Conservation (phyloP, 2,888 invertebrate species). For the Tetragonula carbonaria region DNA sequence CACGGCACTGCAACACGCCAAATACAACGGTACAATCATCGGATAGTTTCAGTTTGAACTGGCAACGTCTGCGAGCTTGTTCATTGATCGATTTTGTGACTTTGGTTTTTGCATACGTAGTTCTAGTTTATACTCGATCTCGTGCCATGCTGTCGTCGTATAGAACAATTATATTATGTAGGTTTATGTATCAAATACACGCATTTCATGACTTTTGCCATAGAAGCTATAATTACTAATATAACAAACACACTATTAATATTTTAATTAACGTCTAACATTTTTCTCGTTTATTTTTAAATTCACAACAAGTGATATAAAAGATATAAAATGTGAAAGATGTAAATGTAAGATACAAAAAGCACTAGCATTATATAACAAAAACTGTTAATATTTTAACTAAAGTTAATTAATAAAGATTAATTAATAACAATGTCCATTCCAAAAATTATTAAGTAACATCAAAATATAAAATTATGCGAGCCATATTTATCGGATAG, state of each 20-base stretch:
- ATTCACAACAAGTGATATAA: not conserved
- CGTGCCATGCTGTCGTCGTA: conserved; percentile 40
- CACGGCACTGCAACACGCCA: conserved; percentile 52
- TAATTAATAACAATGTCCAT: too few species aligned
- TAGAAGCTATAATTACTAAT: not conserved
- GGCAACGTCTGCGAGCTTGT: conserved; percentile 33
- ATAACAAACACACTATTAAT: not conserved
- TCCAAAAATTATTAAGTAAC: too few species aligned
- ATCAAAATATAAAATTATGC: too few species aligned
- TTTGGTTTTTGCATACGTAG: conserved; percentile 15
- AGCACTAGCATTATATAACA: not conserved
- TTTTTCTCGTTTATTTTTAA: not conserved
- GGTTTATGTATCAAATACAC: conserved; percentile 36
- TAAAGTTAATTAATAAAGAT: too few species aligned
- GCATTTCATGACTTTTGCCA: not conserved
- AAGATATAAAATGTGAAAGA: not conserved
- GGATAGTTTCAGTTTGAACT: conserved; percentile 53
- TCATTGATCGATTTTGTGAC: conserved; percentile 41
- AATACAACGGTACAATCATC: conserved; percentile 29
- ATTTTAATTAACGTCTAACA: not conserved
- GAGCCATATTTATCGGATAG: too few species aligned
- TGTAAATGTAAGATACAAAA: not conserved
- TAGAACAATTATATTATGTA: conserved; percentile 46
- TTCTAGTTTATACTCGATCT: conserved; percentile 9
- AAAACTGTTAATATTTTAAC: too few species aligned